These are phyloP conservation scores for Eriocheir sinensis DNA, from an alignment of 1,140 invertebrate species.

Conservation along the genomic window DNA sequence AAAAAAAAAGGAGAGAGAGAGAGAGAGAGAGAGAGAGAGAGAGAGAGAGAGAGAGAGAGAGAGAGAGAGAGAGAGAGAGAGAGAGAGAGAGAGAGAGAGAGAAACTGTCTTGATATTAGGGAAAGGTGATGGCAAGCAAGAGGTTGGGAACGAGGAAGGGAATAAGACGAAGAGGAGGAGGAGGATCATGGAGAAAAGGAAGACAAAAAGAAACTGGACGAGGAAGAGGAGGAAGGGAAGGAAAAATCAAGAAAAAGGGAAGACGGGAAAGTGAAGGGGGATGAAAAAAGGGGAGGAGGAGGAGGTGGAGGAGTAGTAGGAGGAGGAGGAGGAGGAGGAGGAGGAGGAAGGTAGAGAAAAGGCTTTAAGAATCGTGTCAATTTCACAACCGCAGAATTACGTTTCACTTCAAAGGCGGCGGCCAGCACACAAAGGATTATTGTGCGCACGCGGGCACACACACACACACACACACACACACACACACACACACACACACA, in stretches of 20 bases:
- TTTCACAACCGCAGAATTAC: too few species aligned
- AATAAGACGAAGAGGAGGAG: neutral
- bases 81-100: conserved; percentile 37
- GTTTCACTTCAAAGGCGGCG: neutral
- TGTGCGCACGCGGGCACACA: neutral
- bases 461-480: neutral
- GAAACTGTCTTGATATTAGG: neutral
- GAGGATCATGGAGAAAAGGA: neutral
- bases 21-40: neutral
- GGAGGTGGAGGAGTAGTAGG: neutral
- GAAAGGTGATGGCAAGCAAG: neutral
- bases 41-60: neutral
- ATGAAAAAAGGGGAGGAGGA: neutral
- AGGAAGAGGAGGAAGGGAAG: neutral
- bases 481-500: neutral
- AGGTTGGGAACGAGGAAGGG: neutral
- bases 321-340: neutral
- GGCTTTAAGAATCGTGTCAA: neutral
- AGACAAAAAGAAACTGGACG: neutral
- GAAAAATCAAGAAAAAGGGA: neutral
- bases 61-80: conserved; percentile 47
- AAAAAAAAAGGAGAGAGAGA: neutral
- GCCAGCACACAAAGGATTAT: too few species aligned
- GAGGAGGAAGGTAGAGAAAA: neutral
- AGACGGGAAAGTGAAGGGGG: neutral